phyloP scores from a whole-genome alignment of 1,140 invertebrate genomes.

The Bombus superbus region DNA sequence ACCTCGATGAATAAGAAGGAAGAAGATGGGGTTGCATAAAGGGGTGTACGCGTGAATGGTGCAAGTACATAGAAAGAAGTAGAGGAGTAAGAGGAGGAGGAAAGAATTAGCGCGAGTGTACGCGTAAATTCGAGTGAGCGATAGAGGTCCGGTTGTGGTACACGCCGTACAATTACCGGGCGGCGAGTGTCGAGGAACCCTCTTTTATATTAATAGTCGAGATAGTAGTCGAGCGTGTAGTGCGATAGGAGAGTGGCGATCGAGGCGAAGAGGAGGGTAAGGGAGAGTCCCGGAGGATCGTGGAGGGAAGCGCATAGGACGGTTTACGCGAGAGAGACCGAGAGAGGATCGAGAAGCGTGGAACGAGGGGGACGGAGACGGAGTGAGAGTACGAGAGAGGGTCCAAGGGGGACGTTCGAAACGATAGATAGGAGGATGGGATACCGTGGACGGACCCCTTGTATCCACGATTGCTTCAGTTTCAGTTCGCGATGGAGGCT shows the following conservation, averaged over 20 bases:
- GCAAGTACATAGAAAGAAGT: too few relatives aligned
- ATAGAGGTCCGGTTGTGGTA: constrained; percentile 47
- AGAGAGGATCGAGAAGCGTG: constrained; percentile 52
- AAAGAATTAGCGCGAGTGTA: constrained; percentile 54
- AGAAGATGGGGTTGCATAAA: not conserved
- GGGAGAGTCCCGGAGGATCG: constrained; percentile 55
- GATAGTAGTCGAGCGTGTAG: constrained; percentile 64
- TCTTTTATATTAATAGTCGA: constrained; percentile 83
- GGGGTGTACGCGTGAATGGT: not conserved
- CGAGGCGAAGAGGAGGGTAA: constrained; percentile 37
- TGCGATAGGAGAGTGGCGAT: constrained; percentile 60
- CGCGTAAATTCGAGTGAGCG: constrained; percentile 61
- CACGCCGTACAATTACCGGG: constrained; percentile 75
- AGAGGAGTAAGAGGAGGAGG: not conserved
- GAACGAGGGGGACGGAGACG: constrained; percentile 33
- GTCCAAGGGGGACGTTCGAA: constrained; percentile 76
- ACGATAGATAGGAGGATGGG: constrained; percentile 81
- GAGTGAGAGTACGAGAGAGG: constrained; percentile 27
- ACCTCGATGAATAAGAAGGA: not conserved
- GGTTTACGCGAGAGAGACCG: constrained; percentile 59
- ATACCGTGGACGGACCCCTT: constrained; percentile 75
- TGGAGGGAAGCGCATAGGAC: constrained; percentile 51
- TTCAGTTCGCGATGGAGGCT: constrained; percentile 79
- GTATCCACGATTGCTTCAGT: constrained; percentile 77
- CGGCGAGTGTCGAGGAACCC: constrained; percentile 81